These are phyloP conservation scores for Diadegma fenestrale DNA, from an alignment of 2,888 invertebrate genomes.

Conservation along the genomic window DNA sequence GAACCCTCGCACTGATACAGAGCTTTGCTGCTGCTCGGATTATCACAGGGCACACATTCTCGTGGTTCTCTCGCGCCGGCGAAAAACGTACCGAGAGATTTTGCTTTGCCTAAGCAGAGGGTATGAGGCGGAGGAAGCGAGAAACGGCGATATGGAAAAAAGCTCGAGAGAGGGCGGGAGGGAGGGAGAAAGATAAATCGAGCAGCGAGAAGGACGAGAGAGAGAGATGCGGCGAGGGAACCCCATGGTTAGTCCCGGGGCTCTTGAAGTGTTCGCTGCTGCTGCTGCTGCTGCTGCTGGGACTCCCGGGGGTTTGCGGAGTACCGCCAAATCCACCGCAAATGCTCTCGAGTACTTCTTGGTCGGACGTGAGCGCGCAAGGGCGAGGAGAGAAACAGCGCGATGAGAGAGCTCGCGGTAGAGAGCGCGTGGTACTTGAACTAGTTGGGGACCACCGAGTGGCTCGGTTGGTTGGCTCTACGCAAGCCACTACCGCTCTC, in stretches of 20 bases:
- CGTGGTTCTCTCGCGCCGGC: background rate
- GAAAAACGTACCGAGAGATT: constrained; percentile 64
- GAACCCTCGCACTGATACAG: constrained; percentile 72
- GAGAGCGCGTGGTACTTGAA: constrained; percentile 83
- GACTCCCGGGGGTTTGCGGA: constrained; percentile 77
- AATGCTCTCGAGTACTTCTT: constrained; percentile 84
- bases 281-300: no score
- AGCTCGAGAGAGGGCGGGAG: background rate
- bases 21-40: constrained; percentile 75
- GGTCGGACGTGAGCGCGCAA: constrained; percentile 84
- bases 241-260: constrained; percentile 75
- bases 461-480: constrained; percentile 76
- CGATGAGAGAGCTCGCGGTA: constrained; percentile 72
- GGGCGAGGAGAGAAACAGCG: constrained; percentile 78
- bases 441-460: constrained; percentile 84
- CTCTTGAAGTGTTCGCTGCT: constrained; percentile 69
- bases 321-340: constrained; percentile 85
- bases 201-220: constrained; percentile 42
- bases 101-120: constrained; percentile 39
- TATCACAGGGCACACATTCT: constrained; percentile 82
- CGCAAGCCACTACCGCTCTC: constrained; percentile 69
- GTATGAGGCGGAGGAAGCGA: constrained; percentile 27
- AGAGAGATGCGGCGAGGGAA: constrained; percentile 67
- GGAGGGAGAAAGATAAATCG: constrained; percentile 37
- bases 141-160: constrained; percentile 39